phyloP scores from a whole-genome alignment of 1,140 invertebrate species.

The Lycorma delicatula region DNA sequence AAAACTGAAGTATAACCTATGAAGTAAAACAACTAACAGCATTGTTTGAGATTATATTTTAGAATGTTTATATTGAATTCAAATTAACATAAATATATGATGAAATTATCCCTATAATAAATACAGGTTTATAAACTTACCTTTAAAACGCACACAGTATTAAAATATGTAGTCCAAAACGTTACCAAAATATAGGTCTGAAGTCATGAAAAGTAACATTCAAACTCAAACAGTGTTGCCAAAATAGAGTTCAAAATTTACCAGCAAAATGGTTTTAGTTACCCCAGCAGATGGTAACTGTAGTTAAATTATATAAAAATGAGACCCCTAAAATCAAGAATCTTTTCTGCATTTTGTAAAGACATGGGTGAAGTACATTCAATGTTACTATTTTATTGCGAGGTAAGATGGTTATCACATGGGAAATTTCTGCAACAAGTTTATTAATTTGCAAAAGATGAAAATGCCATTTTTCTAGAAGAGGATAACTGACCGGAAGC shows the following conservation, averaged over 20 bases:
- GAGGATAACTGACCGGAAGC: no score
- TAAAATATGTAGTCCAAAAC: conserved; percentile 2
- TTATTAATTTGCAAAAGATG: no score
- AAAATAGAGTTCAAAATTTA: conserved; percentile 6
- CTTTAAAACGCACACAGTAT: conserved; percentile 3
- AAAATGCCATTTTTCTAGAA: no score
- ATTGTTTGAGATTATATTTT: conserved; percentile 12
- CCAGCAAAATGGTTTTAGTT: conserved; percentile 11
- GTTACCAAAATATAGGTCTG: not conserved
- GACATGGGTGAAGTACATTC: no score
- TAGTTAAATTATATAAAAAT: no score
- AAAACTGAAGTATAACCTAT: not conserved
- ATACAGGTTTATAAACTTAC: conserved; percentile 10
- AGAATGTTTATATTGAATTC: not conserved
- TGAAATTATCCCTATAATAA: conserved; percentile 2
- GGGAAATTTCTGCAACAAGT: no score
- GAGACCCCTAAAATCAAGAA: no score
- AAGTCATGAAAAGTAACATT: not conserved
- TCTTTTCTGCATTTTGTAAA: no score
- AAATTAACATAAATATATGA: conserved; percentile 6
- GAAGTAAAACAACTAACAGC: not conserved
- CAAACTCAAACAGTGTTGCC: conserved; percentile 10
- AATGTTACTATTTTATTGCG: no score
- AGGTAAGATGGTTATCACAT: no score
- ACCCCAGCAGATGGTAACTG: no score